Evolutionary conservation across 2,797 vertebrate species (phyloP).

Genomic region (Halcyon chelicuti): DNA sequence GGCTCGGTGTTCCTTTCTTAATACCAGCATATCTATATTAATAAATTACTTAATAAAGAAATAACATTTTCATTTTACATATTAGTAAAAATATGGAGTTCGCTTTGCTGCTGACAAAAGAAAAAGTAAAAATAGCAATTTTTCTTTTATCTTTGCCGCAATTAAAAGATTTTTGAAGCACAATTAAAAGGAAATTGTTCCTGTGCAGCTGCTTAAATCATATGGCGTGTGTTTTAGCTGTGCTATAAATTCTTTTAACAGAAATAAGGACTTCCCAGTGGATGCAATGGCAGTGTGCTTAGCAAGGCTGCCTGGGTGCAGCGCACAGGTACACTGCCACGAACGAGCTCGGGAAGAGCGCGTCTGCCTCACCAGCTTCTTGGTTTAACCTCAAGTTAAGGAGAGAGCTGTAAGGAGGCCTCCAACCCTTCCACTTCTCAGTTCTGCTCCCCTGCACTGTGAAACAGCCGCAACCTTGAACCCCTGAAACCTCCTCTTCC

Average conservation of each 20-base stretch:
- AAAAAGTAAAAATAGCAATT: background rate
- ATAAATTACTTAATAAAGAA: background rate
- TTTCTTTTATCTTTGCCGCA: background rate
- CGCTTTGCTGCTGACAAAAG: background rate
- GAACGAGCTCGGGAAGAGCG: background rate
- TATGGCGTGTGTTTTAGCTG: background rate
- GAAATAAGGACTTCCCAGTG: background rate
- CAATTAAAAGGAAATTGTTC: background rate
- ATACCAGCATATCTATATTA: background rate
- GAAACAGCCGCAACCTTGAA: constrained; percentile 42
- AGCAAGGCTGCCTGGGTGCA: background rate
- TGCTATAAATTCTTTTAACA: constrained; percentile 16
- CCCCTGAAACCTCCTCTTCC: constrained; percentile 21
- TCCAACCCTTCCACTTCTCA: background rate
- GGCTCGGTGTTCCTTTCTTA: background rate
- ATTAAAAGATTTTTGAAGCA: background rate
- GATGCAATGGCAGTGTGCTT: background rate
- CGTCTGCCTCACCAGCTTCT: background rate
- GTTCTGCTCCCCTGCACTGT: background rate
- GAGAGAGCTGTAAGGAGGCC: background rate
- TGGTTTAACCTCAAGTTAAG: background rate
- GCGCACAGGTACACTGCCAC: rapidly evolving
- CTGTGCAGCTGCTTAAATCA: constrained; percentile 28
- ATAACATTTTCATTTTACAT: background rate
- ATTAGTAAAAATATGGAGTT: background rate